These are phyloP conservation scores for Saguinus imperator DNA, from an alignment of 2,113 vertebrate species.

Conservation along the genomic window DNA sequence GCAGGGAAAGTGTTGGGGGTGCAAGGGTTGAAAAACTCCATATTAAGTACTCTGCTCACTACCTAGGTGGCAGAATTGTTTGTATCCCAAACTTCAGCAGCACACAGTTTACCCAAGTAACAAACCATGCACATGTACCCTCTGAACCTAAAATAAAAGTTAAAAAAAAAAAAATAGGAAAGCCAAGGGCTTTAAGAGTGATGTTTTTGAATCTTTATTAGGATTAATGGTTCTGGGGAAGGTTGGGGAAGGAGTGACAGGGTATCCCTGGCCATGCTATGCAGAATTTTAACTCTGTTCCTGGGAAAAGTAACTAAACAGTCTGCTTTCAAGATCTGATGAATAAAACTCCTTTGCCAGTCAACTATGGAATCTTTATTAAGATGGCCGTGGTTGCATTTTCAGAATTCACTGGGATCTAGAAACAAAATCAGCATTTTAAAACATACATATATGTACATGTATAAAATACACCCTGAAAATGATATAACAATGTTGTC, in stretches of 20 bases:
- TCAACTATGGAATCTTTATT: background rate
- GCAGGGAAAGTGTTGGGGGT: too few relatives aligned
- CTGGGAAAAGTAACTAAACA: background rate
- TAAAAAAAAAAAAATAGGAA: too few relatives aligned
- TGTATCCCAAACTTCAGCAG: too few relatives aligned
- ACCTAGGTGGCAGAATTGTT: too few relatives aligned
- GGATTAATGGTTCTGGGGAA: background rate
- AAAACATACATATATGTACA: too few relatives aligned
- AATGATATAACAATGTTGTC: background rate
- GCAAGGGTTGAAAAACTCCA: too few relatives aligned
- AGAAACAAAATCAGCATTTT: background rate
- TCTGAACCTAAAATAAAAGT: too few relatives aligned
- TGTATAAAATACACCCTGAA: background rate
- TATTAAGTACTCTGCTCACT: too few relatives aligned
- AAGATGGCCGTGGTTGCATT: background rate
- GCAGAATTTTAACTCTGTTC: background rate
- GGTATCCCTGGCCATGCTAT: rapidly evolving
- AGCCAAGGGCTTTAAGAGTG: background rate
- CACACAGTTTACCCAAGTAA: too few relatives aligned
- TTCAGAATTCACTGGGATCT: background rate
- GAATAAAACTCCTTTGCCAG: too few relatives aligned
- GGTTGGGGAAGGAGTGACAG: rapidly evolving
- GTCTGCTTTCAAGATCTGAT: too few relatives aligned
- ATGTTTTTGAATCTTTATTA: background rate
- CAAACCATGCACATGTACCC: too few relatives aligned